Evolutionary conservation across 2,797 vertebrate genomes (phyloP), one percentile per base, ranked within the genome.

Genomic region (Cuculus canorus): DNA sequence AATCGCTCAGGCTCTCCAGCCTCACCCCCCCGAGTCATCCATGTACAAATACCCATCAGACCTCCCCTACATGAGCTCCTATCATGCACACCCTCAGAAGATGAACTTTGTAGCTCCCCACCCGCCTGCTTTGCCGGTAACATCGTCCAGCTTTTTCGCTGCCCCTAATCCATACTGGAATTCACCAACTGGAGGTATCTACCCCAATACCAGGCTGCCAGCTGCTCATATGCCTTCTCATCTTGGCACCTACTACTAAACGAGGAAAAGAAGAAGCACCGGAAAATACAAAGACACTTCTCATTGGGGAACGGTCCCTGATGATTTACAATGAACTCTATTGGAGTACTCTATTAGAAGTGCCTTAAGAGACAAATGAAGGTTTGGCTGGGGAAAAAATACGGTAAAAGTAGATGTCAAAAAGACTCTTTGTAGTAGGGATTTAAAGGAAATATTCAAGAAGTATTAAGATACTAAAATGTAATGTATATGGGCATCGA

Each of bases 21-120:
- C 98, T 7, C 98, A 99, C 75, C 98, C 98, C 1, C 98, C 98
- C 0, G 98, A 99, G 85, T 98, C 98, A 0, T 98, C 98, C 37
- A 98, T 99, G 96, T 99, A 98, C 97, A 99, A 99, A 95, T 99
- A 99, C 96, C 98, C 98, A 3, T 97, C 98, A 25, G 98, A 99
- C 90, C 98, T 99, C 78, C 98, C 98, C 30, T 99, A 99, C 95
- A 98, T 99, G 98, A 98, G 98, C 96, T 98, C 98, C 70, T 99
- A 99, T 60, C 98, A 99, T 9, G 82, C 98, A 3, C 98, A 99
- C 93, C 98, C 98, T 2, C 98, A 99, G 98, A 99, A 99, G 98
- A 98, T 99, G 98, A 99, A 98, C 98, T 99, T 99, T 79, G 98
- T 99, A 76, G 97, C 98, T 78, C 90, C 98, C 72, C 98, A 99